These are phyloP conservation scores for Clarias platycephalus DNA, from an alignment of 2,797 vertebrate species.

Conservation along the genomic window DNA sequence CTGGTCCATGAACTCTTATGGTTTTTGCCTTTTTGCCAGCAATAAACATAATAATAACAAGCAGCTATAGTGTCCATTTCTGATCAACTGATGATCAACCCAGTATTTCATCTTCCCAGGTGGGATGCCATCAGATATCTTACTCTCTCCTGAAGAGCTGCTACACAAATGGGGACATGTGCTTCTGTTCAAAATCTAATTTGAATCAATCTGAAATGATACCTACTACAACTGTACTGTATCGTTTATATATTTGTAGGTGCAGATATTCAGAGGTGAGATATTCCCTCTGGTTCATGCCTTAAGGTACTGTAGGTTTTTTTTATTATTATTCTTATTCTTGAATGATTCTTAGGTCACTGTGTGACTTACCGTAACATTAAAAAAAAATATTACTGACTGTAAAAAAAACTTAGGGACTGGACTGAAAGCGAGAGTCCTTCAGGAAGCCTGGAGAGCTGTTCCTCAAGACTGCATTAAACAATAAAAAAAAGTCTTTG, in stretches of 20 bases:
- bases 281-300: too few species aligned
- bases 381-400: too few species aligned
- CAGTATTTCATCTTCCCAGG: slow-evolving; percentile 6
- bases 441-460: background rate
- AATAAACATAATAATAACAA: slow-evolving; percentile 36
- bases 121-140: slow-evolving; percentile 17
- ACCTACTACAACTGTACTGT: background rate
- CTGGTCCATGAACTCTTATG: background rate
- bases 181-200: background rate
- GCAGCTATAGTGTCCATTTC: slow-evolving; percentile 11
- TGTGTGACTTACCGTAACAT: too few species aligned
- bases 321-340: too few species aligned
- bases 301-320: too few species aligned
- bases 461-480: background rate
- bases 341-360: too few species aligned
- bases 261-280: too few species aligned
- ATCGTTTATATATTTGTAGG: background rate
- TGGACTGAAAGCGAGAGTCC: background rate
- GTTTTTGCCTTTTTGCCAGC: slow-evolving; percentile 17
- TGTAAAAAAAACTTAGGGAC: background rate
- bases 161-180: background rate
- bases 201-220: background rate
- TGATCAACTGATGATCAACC: background rate
- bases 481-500: background rate
- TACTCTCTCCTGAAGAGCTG: background rate